Conservation (phyloP, 2,888 invertebrate genomes). For the Leptinotarsa juncta region DNA sequence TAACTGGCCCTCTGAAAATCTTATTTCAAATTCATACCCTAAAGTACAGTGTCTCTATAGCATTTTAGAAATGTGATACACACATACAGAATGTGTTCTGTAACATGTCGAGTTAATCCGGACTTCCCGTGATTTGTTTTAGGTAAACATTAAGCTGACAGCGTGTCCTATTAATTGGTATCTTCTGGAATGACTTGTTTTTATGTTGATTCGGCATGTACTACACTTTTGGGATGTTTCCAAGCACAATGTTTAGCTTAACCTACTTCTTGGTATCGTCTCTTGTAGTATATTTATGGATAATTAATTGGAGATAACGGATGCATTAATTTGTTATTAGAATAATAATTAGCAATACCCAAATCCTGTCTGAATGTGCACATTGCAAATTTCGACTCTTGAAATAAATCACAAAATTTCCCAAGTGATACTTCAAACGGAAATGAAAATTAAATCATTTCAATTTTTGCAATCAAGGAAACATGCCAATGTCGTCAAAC, state of each 20-base stretch:
- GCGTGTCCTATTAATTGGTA: constrained; percentile 41
- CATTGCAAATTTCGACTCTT: too few relatives aligned
- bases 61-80: constrained; percentile 15
- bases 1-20: too few relatives aligned
- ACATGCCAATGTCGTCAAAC: too few relatives aligned
- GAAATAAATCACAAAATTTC: too few relatives aligned
- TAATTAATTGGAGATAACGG: background rate
- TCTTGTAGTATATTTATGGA: background rate
- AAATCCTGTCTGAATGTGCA: too few relatives aligned
- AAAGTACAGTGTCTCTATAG: background rate
- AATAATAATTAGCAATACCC: too few relatives aligned
- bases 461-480: too few relatives aligned
- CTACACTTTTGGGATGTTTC: constrained; percentile 44
- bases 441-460: too few relatives aligned
- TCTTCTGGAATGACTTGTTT: constrained; percentile 39
- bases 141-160: constrained; percentile 48
- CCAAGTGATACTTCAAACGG: too few relatives aligned
- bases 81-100: constrained; percentile 27
- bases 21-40: background rate
- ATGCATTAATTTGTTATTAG: background rate
- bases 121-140: constrained; percentile 49
- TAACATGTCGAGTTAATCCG: constrained; percentile 39
- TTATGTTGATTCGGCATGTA: constrained; percentile 39
- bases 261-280: background rate
- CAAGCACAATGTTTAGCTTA: constrained; percentile 45